Base-by-base conservation (phyloP, 2,113 vertebrate genomes). In the Anolis sagrei region DNA sequence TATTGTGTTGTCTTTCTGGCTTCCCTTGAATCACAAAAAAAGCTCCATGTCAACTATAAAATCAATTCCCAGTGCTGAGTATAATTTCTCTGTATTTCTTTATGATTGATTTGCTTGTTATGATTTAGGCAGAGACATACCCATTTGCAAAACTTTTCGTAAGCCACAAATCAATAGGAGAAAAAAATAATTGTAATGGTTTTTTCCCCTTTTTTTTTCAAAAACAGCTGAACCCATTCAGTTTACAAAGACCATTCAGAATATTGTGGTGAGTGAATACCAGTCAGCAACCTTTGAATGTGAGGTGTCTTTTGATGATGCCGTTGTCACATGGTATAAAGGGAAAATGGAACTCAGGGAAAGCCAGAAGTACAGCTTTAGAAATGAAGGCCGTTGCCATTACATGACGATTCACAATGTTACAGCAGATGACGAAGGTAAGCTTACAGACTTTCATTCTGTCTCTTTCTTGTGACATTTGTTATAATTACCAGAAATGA, bases 321-420 rank as follows among this genome's bases (percentile, higher is more conserved):
- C 99, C 23, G 94, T 99, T 18, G 98, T 99, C 81, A 98, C 98
- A 0, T 99, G 99, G 99, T 99, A 99, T 92, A 99, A 99, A 96
- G 98, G 98, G 86, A 97, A 97, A 34, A 98, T 96, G 86, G 98
- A 99, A 90, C 97, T 99, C 89, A 96, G 89, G 74, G 99, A 99
- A 92, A 98, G 99, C 94, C 95, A 95, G 84, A 99, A 99, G 91
- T 99, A 99, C 96, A 99, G 97, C 94, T 99, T 99, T 89, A 97
- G 95, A 91, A 99, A 97, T 27, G 97, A 99, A 88, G 98, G 98
- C 19, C 97, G 98, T 88, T 98, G 98, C 88, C 98, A 99, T 94
- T 99, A 99, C 88, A 99, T 99, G 98, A 98, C 98, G 82, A 99
- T 99, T 92, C 97, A 97, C 96, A 99, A 99, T 1, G 98, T 99